These are phyloP conservation scores for Brienomyrus longianalis DNA, from an alignment of 2,113 vertebrate species.

Conservation along the genomic window DNA sequence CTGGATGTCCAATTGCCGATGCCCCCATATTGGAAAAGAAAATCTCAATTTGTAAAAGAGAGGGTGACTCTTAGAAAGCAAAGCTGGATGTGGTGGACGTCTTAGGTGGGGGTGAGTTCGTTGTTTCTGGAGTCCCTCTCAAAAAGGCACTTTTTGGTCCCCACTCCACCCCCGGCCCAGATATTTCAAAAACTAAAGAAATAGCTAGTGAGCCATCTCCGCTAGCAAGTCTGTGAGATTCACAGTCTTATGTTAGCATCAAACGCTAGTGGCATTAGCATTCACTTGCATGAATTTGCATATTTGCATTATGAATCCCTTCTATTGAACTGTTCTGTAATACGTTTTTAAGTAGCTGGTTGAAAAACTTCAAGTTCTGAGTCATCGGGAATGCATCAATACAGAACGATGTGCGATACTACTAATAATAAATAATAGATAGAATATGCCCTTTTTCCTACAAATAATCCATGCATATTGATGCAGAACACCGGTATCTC, in stretches of 20 bases:
- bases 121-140: neutral
- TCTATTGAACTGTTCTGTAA: neutral
- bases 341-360: neutral
- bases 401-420: neutral
- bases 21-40: neutral
- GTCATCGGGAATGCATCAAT: neutral
- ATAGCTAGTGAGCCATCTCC: neutral
- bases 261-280: neutral
- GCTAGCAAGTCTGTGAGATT: neutral
- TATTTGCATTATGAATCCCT: neutral
- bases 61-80: neutral
- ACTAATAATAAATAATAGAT: neutral
- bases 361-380: neutral
- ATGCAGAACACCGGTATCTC: neutral
- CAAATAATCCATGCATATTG: neutral
- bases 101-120: neutral
- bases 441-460: neutral
- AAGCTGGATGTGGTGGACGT: neutral
- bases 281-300: neutral
- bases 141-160: neutral
- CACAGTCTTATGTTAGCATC: neutral
- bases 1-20: neutral
- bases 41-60: neutral
- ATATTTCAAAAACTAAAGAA: neutral
- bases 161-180: no score